Evolutionary conservation across 2,888 invertebrate genomes (phyloP).

Genomic region (Eremobia ochroleuca): DNA sequence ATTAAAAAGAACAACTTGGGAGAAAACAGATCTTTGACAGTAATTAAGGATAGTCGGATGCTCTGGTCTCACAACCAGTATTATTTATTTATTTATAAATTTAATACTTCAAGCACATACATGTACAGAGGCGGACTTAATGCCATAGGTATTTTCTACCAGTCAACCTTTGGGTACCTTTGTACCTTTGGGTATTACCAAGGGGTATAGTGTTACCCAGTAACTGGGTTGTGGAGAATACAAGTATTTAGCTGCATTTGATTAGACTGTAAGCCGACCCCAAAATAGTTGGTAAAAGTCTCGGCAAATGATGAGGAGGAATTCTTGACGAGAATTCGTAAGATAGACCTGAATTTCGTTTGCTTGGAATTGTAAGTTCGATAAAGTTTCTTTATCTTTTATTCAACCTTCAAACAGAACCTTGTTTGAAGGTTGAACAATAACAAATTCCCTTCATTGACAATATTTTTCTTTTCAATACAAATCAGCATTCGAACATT

Average conservation of each 20-base stretch:
- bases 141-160: too few relatives aligned
- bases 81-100: too few relatives aligned
- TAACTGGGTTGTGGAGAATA: background rate
- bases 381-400: constrained; percentile 4
- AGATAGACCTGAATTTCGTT: background rate
- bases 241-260: background rate
- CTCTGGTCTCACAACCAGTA: too few relatives aligned
- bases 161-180: too few relatives aligned
- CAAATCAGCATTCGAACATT: constrained; percentile 49
- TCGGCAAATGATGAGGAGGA: background rate
- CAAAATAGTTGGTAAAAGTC: too few relatives aligned
- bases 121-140: too few relatives aligned
- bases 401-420: constrained; percentile 7
- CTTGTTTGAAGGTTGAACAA: constrained; percentile 6
- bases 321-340: background rate
- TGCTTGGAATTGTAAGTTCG: background rate
- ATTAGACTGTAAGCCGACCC: background rate
- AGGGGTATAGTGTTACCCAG: background rate
- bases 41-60: too few relatives aligned
- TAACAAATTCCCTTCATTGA: constrained; percentile 28
- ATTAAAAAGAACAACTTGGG: too few relatives aligned
- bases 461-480: constrained; percentile 57
- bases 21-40: too few relatives aligned
- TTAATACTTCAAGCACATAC: too few relatives aligned
- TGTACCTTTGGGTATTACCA: too few relatives aligned